phyloP scores from a whole-genome alignment of 2,797 vertebrate species.

The Acridotheres tristis region DNA sequence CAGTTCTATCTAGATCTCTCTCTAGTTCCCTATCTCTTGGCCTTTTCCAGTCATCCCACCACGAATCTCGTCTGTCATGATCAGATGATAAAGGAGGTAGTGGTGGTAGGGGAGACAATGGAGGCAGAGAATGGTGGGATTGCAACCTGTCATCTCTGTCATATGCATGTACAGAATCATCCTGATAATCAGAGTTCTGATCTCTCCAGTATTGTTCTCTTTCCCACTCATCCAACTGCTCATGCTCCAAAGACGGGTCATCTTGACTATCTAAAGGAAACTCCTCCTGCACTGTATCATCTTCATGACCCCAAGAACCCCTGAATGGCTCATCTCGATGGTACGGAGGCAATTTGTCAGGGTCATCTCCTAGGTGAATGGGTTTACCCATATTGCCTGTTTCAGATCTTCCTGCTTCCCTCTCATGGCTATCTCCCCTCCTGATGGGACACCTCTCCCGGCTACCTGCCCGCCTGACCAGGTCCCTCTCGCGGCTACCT shows the following conservation, averaged over 20 bases:
- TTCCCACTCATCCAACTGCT: slow-evolving; percentile 79
- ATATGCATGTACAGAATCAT: slow-evolving; percentile 81
- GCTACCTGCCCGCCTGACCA: slow-evolving; percentile 55
- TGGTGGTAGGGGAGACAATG: slow-evolving; percentile 72
- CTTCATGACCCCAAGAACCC: slow-evolving; percentile 80
- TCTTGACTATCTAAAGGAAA: slow-evolving; percentile 79
- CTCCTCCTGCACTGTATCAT: slow-evolving; percentile 79
- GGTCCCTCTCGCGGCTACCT: slow-evolving; percentile 69
- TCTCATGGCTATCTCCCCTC: slow-evolving; percentile 71
- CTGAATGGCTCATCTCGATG: slow-evolving; percentile 70
- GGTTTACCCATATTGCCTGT: slow-evolving; percentile 47
- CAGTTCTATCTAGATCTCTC: slow-evolving; percentile 78
- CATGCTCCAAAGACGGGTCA: slow-evolving; percentile 76
- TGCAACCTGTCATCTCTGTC: slow-evolving; percentile 85
- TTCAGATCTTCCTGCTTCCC: slow-evolving; percentile 72
- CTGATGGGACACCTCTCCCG: slow-evolving; percentile 70
- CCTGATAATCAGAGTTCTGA: slow-evolving; percentile 80
- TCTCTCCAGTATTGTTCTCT: slow-evolving; percentile 87
- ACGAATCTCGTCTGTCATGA: slow-evolving; percentile 74
- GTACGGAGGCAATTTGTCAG: slow-evolving; percentile 73
- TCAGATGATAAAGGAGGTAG: slow-evolving; percentile 79
- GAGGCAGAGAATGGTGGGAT: slow-evolving; percentile 65
- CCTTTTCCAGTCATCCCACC: slow-evolving; percentile 82
- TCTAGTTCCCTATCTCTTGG: slow-evolving; percentile 79
- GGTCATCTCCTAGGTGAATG: slow-evolving; percentile 47